Evolutionary conservation across 2,797 vertebrate genomes (phyloP).

Genomic region (Ceyx erithaca): DNA sequence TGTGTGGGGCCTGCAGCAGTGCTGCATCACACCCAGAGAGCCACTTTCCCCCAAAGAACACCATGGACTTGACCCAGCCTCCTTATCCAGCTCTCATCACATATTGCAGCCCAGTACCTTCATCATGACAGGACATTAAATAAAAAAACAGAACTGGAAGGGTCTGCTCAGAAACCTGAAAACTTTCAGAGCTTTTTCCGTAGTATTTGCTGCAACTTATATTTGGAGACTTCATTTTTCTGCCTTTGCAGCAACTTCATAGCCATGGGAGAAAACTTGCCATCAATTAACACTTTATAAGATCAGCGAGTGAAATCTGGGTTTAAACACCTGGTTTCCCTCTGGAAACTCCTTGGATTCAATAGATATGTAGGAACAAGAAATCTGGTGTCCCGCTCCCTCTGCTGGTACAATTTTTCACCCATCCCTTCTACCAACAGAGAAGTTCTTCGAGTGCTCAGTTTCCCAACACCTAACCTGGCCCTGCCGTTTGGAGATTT

Average conservation of each 20-base stretch:
- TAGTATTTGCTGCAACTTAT: not conserved
- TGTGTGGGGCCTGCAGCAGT: not conserved
- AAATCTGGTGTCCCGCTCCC: constrained; percentile 62
- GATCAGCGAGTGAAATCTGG: not conserved
- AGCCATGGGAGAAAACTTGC: not conserved
- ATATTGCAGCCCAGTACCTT: accelerated
- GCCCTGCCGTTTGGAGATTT: not conserved
- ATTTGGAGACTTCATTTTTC: not conserved
- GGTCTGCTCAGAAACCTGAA: not conserved
- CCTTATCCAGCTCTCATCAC: not conserved
- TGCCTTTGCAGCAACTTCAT: not conserved
- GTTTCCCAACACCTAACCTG: not conserved
- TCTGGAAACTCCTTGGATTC: not conserved
- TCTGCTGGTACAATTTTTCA: constrained; percentile 54
- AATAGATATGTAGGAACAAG: not conserved
- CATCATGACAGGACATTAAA: not conserved
- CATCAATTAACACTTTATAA: not conserved
- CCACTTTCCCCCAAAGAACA: accelerated
- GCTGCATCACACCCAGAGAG: not conserved
- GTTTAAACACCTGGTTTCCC: not conserved
- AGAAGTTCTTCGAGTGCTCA: accelerated
- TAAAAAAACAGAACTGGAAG: not conserved
- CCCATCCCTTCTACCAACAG: not conserved
- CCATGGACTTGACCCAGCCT: not conserved
- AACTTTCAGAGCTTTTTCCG: not conserved